phyloP scores from a whole-genome alignment of 1,140 invertebrate species.

The Drosophila azteca region DNA sequence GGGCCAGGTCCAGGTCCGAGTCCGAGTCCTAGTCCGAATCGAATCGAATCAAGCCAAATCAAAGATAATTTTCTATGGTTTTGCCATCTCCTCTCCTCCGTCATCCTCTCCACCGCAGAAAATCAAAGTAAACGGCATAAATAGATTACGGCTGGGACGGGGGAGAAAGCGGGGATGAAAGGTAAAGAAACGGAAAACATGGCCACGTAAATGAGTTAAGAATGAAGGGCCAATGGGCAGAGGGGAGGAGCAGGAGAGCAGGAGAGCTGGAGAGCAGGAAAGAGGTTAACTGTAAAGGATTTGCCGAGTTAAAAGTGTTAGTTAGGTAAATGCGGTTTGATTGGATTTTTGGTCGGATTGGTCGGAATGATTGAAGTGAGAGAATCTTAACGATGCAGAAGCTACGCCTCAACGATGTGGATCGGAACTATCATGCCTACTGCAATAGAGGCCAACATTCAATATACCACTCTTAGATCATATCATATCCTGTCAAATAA shows the following conservation, averaged over 20 bases:
- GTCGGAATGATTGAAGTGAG: not conserved
- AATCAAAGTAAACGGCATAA: constrained; percentile 78
- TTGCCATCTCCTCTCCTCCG: not conserved
- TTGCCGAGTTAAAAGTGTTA: constrained; percentile 34
- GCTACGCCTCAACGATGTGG: too few relatives aligned
- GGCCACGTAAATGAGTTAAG: constrained; percentile 70
- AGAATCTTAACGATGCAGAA: too few relatives aligned
- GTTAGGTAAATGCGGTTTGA: constrained; percentile 27
- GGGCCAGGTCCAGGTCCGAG: constrained; percentile 4
- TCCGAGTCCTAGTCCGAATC: too few relatives aligned
- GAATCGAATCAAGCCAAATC: constrained; percentile 67
- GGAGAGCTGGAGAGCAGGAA: not conserved
- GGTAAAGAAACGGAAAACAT: constrained; percentile 57
- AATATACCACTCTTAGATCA: constrained; percentile 2
- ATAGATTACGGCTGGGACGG: constrained; percentile 50
- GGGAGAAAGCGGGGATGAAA: constrained; percentile 9
- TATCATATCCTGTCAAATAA: constrained; percentile 1
- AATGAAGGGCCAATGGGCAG: not conserved
- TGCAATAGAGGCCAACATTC: not conserved
- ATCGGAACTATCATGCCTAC: too few relatives aligned
- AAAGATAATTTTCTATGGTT: constrained; percentile 74
- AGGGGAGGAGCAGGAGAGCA: too few relatives aligned
- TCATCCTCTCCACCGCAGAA: constrained; percentile 27
- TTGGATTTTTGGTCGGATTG: constrained; percentile 30
- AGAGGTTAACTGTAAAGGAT: constrained; percentile 23